phyloP scores from a whole-genome alignment of 2,888 invertebrate genomes.

The Atethmia centrago region DNA sequence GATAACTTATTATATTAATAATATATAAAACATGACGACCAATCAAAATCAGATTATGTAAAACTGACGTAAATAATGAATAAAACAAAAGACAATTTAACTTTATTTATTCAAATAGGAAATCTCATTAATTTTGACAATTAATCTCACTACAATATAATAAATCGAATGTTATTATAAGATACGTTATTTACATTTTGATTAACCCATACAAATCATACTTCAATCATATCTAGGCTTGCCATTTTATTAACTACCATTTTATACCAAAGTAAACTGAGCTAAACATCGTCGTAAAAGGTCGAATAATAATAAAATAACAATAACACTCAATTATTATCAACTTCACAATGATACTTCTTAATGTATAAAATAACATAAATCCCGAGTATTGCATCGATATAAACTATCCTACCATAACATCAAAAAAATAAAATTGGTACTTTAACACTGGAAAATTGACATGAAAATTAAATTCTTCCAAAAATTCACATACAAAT shows the following conservation, averaged over 20 bases:
- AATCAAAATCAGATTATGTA: neutral
- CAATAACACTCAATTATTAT: constrained; percentile 28
- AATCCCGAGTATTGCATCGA: neutral
- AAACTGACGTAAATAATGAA: constrained; percentile 22
- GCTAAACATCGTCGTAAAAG: neutral
- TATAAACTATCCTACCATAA: neutral
- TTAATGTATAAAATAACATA: neutral
- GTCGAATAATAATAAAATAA: constrained; percentile 2
- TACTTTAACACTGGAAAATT: constrained; percentile 6
- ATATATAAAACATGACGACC: neutral
- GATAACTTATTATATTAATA: neutral
- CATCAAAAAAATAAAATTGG: neutral
- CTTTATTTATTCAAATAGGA: constrained; percentile 55
- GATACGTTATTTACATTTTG: constrained; percentile 61
- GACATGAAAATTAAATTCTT: constrained; percentile 7
- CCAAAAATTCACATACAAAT: neutral
- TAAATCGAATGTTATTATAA: constrained; percentile 37
- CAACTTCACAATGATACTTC: neutral
- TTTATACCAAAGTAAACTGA: constrained; percentile 10
- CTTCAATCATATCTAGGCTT: constrained; percentile 42
- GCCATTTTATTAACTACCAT: constrained; percentile 27
- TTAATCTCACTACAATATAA: constrained; percentile 42
- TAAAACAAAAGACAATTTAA: constrained; percentile 49
- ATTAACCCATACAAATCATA: constrained; percentile 36
- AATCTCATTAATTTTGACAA: constrained; percentile 41